These are phyloP conservation scores for Lamellibrachia luymesi DNA, from an alignment of 1,140 invertebrate species.

Conservation along the genomic window DNA sequence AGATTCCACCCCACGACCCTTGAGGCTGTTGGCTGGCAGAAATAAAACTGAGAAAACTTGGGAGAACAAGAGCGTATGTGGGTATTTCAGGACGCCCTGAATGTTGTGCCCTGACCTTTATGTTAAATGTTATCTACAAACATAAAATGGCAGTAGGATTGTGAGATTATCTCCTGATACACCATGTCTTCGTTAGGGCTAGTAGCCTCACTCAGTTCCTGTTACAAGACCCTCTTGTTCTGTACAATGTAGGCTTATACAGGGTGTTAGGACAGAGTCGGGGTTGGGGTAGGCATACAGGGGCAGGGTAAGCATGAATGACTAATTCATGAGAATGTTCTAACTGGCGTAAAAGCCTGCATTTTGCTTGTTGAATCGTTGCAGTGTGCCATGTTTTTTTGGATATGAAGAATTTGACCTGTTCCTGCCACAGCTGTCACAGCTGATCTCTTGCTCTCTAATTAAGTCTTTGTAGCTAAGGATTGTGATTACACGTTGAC, in stretches of 20 bases:
- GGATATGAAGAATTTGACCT: too few species aligned
- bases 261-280: background rate
- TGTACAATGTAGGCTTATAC: background rate
- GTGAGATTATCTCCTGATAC: background rate
- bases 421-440: too few species aligned
- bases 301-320: too few species aligned
- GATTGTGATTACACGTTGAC: background rate
- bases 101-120: background rate
- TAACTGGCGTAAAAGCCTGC: background rate
- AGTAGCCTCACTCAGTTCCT: background rate
- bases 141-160: background rate
- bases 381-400: background rate
- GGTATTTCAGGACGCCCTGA: background rate
- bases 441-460: too few species aligned
- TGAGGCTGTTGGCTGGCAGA: conserved; percentile 12
- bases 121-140: background rate
- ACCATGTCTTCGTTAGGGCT: background rate
- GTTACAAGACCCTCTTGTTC: background rate
- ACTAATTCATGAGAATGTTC: background rate
- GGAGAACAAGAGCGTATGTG: background rate
- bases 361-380: background rate
- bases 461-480: background rate
- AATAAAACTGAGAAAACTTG: background rate
- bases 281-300: background rate
- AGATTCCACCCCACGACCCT: background rate